phyloP scores from a whole-genome alignment of 2,113 vertebrate species.

The Riparia riparia region DNA sequence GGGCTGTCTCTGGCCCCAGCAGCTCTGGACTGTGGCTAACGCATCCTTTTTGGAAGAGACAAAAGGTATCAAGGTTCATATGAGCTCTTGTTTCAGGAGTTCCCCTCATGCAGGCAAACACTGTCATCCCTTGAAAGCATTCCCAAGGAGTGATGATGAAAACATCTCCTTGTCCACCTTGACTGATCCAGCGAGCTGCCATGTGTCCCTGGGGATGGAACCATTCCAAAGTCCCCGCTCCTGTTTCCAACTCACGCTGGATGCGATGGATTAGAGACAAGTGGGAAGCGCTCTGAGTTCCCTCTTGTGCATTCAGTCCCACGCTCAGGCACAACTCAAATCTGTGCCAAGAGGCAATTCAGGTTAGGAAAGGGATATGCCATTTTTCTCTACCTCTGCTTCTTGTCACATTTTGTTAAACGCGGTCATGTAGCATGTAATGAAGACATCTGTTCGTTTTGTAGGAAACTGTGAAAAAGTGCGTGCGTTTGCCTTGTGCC shows the following conservation, averaged over 20 bases:
- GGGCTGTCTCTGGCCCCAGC: not conserved
- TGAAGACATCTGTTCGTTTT: constrained; percentile 80
- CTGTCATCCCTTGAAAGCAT: not conserved
- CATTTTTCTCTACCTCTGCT: constrained; percentile 73
- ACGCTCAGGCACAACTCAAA: constrained; percentile 26
- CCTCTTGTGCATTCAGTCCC: constrained; percentile 31
- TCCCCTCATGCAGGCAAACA: not conserved
- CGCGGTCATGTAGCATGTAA: constrained; percentile 72
- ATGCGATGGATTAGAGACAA: not conserved
- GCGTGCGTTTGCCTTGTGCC: constrained; percentile 63
- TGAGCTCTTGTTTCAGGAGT: not conserved
- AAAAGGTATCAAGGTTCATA: not conserved
- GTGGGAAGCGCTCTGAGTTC: not conserved
- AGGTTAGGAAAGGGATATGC: constrained; percentile 48
- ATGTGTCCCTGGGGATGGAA: not conserved
- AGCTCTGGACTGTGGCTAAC: not conserved
- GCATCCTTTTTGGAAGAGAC: not conserved
- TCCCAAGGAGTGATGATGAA: not conserved
- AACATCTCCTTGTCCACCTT: not conserved
- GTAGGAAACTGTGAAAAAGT: constrained; percentile 76
- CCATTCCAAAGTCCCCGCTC: not conserved
- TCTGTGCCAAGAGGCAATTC: constrained; percentile 55
- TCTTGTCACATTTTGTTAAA: constrained; percentile 73
- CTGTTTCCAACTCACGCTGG: not conserved
- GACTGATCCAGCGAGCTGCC: not conserved